Evolutionary conservation across 2,113 vertebrate species (phyloP).

Genomic region (Pteronura brasiliensis): DNA sequence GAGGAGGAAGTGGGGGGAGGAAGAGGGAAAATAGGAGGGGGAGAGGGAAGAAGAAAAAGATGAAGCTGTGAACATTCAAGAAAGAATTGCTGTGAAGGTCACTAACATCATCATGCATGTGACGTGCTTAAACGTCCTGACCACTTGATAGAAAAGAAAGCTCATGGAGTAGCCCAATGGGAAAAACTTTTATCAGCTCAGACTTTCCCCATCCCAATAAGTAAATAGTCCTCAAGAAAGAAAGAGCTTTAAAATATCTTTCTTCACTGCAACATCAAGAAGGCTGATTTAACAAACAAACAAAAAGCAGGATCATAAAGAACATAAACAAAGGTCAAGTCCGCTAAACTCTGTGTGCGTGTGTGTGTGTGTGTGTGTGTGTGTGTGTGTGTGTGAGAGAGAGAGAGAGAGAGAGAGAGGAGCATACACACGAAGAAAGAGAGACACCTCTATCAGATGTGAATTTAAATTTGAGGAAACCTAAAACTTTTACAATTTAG

Average conservation of each 20-base stretch:
- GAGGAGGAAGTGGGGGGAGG: background rate
- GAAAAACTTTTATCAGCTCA: background rate
- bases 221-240: background rate
- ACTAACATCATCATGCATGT: background rate
- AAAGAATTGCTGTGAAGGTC: background rate
- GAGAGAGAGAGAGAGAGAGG: background rate
- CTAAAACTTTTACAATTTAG: background rate
- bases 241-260: background rate
- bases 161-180: background rate
- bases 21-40: background rate
- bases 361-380: background rate
- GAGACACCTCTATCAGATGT: background rate
- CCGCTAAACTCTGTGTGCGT: background rate
- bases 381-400: background rate
- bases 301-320: background rate
- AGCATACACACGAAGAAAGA: background rate
- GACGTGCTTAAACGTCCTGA: background rate
- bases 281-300: background rate
- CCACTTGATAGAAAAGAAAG: background rate
- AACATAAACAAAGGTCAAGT: background rate
- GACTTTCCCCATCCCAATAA: background rate
- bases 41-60: background rate
- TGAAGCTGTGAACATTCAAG: fast-evolving
- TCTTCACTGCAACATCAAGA: background rate
- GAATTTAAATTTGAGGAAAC: background rate